Conservation (phyloP, 2,113 vertebrate species). For the Grus americana region DNA sequence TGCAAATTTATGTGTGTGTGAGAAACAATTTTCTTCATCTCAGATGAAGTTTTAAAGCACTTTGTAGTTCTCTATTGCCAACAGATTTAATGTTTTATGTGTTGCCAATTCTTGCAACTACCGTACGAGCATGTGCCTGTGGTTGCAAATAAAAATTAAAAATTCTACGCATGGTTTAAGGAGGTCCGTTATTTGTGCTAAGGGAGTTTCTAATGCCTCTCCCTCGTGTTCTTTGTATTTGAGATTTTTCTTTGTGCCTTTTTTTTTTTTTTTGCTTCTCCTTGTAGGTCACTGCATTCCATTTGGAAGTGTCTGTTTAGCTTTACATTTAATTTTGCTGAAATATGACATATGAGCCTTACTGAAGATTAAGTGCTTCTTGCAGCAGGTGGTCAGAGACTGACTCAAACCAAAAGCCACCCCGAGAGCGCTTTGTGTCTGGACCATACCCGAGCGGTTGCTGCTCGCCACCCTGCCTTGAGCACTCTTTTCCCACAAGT, state of each 20-base stretch:
- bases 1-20: conserved; percentile 74
- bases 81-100: conserved; percentile 82
- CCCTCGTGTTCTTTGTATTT: conserved; percentile 58
- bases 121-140: conserved; percentile 62
- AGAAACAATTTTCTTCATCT: conserved; percentile 76
- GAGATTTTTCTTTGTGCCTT: conserved; percentile 43
- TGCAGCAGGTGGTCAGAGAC: conserved; percentile 76
- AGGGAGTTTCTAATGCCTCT: conserved; percentile 60
- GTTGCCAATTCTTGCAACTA: conserved; percentile 82
- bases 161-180: conserved; percentile 65
- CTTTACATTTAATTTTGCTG: conserved; percentile 76
- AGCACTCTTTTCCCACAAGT: conserved; percentile 71
- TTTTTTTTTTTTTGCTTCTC: conserved; percentile 79
- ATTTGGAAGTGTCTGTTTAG: conserved; percentile 78
- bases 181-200: conserved; percentile 65
- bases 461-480: conserved; percentile 68
- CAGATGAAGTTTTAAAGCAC: conserved; percentile 87
- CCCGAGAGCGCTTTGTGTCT: conserved; percentile 27
- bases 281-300: conserved; percentile 76
- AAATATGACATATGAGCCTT: conserved; percentile 77
- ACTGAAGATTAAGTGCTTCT: conserved; percentile 77
- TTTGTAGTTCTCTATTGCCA: conserved; percentile 96
- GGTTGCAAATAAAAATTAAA: conserved; percentile 69
- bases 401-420: conserved; percentile 32
- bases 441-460: conserved; percentile 59